Conservation (phyloP, 2,113 vertebrate genomes). For the Stigmatopora argus region DNA sequence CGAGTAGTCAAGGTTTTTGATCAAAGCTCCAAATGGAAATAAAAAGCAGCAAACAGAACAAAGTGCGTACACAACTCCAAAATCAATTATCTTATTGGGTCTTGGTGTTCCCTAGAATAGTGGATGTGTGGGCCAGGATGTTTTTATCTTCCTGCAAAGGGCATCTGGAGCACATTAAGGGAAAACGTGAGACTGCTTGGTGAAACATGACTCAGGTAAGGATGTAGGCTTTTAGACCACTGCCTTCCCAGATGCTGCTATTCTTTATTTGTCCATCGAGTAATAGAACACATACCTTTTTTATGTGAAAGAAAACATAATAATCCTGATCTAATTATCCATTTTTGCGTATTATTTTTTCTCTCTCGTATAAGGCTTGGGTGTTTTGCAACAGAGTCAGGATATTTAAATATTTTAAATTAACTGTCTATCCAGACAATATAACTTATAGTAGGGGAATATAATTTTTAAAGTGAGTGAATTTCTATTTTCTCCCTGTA, state of each 20-base stretch:
- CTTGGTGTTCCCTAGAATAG: conserved; percentile 1
- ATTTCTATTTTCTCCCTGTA: conserved; percentile 33
- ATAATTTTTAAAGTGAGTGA: conserved; percentile 35
- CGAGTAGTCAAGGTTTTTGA: conserved; percentile 43
- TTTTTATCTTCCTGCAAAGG: conserved; percentile 33
- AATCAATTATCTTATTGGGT: conserved; percentile 36
- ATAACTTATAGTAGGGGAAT: conserved; percentile 13
- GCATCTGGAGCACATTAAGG: conserved; percentile 72
- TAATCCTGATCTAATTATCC: conserved; percentile 17
- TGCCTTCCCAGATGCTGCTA: conserved; percentile 62
- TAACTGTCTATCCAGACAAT: conserved; percentile 4
- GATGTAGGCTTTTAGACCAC: conserved; percentile 55
- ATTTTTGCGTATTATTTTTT: conserved; percentile 15
- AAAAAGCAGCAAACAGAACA: conserved; percentile 19
- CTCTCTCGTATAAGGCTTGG: neutral
- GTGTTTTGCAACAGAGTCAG: neutral
- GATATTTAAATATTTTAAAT: conserved; percentile 20
- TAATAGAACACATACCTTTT: conserved; percentile 58
- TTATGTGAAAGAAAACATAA: conserved; percentile 40
- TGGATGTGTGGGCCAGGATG: neutral
- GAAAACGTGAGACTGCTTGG: conserved; percentile 53
- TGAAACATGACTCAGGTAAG: conserved; percentile 69
- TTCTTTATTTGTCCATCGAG: conserved; percentile 70
- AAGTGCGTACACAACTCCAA: conserved; percentile 7
- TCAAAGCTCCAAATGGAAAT: conserved; percentile 25